Percentiles rank a stretch among this genome's conserved stretches.
Conservation (phyloP, 2,888 invertebrate species). For the Idaea aversata region DNA sequence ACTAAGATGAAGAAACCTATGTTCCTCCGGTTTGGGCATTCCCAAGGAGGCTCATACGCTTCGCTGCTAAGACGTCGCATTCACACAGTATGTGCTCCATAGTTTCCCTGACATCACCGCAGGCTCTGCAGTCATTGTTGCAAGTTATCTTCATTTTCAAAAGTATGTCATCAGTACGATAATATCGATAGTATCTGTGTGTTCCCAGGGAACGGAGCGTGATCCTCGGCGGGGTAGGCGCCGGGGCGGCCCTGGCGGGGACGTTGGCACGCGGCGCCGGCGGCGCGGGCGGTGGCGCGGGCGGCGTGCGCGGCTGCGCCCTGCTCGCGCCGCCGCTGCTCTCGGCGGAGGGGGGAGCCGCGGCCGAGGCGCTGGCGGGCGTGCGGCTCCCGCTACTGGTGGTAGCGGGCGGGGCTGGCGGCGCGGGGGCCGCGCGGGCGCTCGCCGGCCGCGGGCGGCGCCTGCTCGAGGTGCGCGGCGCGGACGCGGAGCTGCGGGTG, state of each 20-base stretch:
- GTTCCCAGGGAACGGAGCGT: conserved; percentile 65
- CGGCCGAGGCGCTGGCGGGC: conserved; percentile 63
- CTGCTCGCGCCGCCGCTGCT: conserved; percentile 61
- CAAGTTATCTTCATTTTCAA: too few relatives aligned
- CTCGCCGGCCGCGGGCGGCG: conserved; percentile 76
- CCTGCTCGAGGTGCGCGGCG: conserved; percentile 83
- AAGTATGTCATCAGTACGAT: too few relatives aligned
- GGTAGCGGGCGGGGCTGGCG: conserved; percentile 45
- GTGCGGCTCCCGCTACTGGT: conserved; percentile 65
- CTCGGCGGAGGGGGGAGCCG: conserved; percentile 43
- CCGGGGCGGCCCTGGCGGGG: conserved; percentile 82
- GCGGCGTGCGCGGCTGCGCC: conserved; percentile 83
- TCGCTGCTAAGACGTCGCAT: too few relatives aligned
- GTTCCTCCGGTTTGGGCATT: too few relatives aligned
- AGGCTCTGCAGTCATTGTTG: too few relatives aligned
- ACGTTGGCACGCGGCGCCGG: conserved; percentile 78
- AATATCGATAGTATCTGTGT: not conserved
- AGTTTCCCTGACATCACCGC: too few relatives aligned
- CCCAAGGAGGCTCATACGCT: too few relatives aligned
- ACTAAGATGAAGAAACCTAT: too few relatives aligned
- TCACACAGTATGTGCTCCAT: too few relatives aligned
- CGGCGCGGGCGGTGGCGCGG: conserved; percentile 79
- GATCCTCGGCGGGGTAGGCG: conserved; percentile 81
- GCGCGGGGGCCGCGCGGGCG: conserved; percentile 34
- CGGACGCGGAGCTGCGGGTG: conserved; percentile 84